Conservation (phyloP, 2,888 invertebrate species). For the Saturnia pavonia region DNA sequence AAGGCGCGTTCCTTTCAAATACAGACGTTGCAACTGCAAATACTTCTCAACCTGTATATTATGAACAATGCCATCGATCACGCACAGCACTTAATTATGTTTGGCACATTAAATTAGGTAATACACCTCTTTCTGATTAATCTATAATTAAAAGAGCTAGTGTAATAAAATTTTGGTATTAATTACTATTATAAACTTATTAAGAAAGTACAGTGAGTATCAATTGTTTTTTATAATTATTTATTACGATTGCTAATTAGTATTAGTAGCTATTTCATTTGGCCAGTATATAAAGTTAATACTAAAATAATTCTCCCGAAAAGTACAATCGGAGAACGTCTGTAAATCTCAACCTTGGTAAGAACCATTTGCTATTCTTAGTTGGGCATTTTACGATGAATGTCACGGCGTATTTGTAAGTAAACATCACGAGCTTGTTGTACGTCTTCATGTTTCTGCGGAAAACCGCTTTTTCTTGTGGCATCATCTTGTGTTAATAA, state of each 20-base stretch:
- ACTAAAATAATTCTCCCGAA: not conserved
- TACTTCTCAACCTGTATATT: not conserved
- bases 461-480: constrained; percentile 7
- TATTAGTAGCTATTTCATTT: too few species aligned
- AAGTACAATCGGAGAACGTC: not conserved
- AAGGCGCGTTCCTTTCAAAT: constrained; percentile 1
- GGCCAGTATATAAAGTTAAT: not conserved
- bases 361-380: not conserved
- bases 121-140: not conserved
- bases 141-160: not conserved
- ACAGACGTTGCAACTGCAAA: not conserved
- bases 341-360: not conserved
- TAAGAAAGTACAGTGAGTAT: too few species aligned
- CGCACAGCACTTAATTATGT: not conserved
- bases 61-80: not conserved
- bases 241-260: too few species aligned
- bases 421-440: constrained; percentile 9
- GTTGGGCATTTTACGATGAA: not conserved
- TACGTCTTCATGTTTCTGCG: constrained; percentile 8
- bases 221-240: too few species aligned
- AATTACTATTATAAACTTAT: too few species aligned
- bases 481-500: constrained; percentile 13
- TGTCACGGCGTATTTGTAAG: not conserved
- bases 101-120: not conserved
- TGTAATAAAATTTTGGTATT: not conserved